Evolutionary conservation across 64 coral and sea anemone species (phyloP).

Genomic region (Porites lutea): DNA sequence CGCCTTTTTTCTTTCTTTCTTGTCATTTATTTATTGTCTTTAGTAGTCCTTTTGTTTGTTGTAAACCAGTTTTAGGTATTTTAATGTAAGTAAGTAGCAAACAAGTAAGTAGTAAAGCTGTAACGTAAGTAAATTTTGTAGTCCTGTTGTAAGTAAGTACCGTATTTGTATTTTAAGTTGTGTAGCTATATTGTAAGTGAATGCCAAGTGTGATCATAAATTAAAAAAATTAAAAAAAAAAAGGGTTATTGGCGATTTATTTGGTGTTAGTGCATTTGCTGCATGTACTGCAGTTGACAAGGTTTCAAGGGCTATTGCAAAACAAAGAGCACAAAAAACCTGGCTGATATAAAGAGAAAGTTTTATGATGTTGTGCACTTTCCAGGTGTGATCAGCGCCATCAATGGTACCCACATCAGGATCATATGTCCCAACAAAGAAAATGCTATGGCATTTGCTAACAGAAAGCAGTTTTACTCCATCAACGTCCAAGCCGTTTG

Average conservation of each 20-base stretch:
- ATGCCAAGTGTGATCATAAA: no score
- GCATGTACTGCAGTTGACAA: not conserved
- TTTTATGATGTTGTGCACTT: not conserved
- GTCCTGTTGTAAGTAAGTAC: no score
- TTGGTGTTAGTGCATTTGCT: not conserved
- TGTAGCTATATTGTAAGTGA: no score
- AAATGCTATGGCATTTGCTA: slow-evolving; percentile 21
- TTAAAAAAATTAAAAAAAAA: no score
- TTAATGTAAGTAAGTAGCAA: no score
- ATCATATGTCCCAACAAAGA: slow-evolving; percentile 32
- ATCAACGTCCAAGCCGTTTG: not conserved
- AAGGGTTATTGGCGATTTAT: slow-evolving; percentile 12
- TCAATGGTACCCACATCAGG: not conserved
- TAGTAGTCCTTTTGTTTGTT: no score
- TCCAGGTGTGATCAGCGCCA: slow-evolving; percentile 6
- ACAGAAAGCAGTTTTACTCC: slow-evolving; percentile 39
- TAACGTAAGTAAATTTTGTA: no score
- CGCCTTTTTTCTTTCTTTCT: no score
- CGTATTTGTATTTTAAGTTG: no score
- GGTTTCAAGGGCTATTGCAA: not conserved
- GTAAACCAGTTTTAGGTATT: no score
- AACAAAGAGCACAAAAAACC: not conserved
- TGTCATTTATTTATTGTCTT: no score
- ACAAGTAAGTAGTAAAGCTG: no score
- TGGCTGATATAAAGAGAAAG: not conserved